Percentiles rank a stretch among this genome's conserved stretches.
phyloP scores from a whole-genome alignment of 2,888 invertebrate genomes.

The Bombylius major region DNA sequence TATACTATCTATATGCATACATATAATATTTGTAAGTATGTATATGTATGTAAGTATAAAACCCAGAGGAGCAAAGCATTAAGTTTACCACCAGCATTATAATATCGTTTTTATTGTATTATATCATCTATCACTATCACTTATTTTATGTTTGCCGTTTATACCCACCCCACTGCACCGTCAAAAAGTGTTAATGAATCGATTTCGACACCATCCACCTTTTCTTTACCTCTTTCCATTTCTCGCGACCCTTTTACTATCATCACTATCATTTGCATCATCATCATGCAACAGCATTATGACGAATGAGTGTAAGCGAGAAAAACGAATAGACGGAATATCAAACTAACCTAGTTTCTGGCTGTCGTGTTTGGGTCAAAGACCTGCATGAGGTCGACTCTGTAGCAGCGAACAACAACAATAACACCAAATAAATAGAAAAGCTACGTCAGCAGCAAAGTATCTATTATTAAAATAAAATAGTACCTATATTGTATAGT shows the following conservation, averaged over 20 bases:
- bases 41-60: too few species aligned
- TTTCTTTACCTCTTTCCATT: not conserved
- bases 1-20: too few species aligned
- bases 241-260: not conserved
- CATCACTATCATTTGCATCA: not conserved
- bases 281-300: not conserved
- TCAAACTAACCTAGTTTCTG: constrained; percentile 10
- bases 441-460: not conserved
- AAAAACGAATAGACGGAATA: constrained; percentile 4
- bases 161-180: not conserved
- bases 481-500: not conserved
- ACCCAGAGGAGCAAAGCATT: too few species aligned
- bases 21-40: too few species aligned
- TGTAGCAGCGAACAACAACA: constrained; percentile 19
- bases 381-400: constrained; percentile 37
- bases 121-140: too few species aligned
- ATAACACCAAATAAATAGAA: constrained; percentile 23
- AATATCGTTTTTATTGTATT: too few species aligned
- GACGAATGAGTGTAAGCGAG: not conserved
- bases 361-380: constrained; percentile 28
- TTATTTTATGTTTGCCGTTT: too few species aligned
- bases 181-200: not conserved
- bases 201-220: too few species aligned
- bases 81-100: too few species aligned
- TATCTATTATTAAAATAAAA: not conserved